Percentiles rank a stretch among this genome's conserved stretches.
These are phyloP conservation scores for Gonatopus flavifemur DNA, from an alignment of 1,140 invertebrate genomes.

Conservation along the genomic window DNA sequence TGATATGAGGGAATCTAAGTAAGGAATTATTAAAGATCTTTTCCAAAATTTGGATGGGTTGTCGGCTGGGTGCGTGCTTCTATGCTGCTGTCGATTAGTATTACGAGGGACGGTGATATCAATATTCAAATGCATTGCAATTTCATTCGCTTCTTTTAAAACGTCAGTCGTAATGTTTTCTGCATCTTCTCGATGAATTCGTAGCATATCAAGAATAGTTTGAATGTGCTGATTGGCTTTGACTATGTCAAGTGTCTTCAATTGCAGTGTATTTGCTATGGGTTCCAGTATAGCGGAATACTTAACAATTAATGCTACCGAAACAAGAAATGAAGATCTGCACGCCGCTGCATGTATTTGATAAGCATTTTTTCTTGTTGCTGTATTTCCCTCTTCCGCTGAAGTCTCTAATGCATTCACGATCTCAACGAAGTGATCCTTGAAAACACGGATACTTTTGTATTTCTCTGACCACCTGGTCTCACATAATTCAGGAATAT, in stretches of 20 bases:
- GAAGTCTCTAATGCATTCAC: conserved; percentile 21
- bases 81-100: neutral
- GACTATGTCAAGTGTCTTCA: conserved; percentile 23
- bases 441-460: conserved; percentile 34
- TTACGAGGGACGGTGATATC: conserved; percentile 15
- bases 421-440: conserved; percentile 17
- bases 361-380: conserved; percentile 15
- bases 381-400: conserved; percentile 19
- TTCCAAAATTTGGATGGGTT: conserved; percentile 20
- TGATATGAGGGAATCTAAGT: conserved; percentile 18
- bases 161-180: conserved; percentile 9
- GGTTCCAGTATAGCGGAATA: conserved; percentile 28
- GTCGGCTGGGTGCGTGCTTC: conserved; percentile 12
- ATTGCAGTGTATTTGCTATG: conserved; percentile 14
- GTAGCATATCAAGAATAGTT: conserved; percentile 9
- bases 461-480: conserved; percentile 45
- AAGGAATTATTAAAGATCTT: conserved; percentile 20
- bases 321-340: conserved; percentile 21
- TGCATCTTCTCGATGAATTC: conserved; percentile 11
- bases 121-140: conserved; percentile 8
- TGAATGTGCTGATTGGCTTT: conserved; percentile 10
- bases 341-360: conserved; percentile 2
- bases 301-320: conserved; percentile 19
- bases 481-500: conserved; percentile 39
- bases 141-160: conserved; percentile 7